Base-by-base conservation (phyloP, 2,888 invertebrate species). In the Drosophila putrida region DNA sequence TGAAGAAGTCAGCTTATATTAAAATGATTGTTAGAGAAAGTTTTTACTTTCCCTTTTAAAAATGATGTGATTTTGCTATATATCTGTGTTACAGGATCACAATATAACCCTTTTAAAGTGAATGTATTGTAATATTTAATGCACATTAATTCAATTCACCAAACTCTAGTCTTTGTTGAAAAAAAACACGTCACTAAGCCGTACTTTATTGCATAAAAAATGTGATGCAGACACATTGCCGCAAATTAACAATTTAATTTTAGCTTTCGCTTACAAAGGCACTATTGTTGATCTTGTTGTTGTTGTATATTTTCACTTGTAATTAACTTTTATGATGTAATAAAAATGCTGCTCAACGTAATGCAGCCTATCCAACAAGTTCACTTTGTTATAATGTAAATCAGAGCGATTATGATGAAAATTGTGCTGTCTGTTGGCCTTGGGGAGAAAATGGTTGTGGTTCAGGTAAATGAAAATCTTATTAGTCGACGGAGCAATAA, bases 301-400 rank as follows among this genome's bases (percentile, higher is more conserved):
- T 38, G 50, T 31, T 43, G 11, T 38, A n/a, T 41, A 39, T 38
- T 59, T 49, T 44, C 54, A 58, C 47, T 70, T 72, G 50, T 75
- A 72, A 78, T 79, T 76, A 79, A 65, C 67, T 66, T 79, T 79
- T 68, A 76, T 76, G 65, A 44, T 70, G 63, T 51, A 60, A 79
- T 78, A 72, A 65, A 68, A 68, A 65, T 62, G 58, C 44, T 67
- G 57, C 62, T 69, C 78, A 60, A 72, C 65, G 72, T 57, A 53
- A 69, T 75, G 68, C 59, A 51, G 65, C 72, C 72, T 59, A 61
- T 68, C 39, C 68, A 54, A 49, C 72, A 72, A 66, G 67, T 76
- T 77, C 33, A 55, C 66, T 66, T 66, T 51, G 46, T 39, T 47
- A 54, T 43, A 49, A 75, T 77, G 78, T 68, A 76, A 76, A 78